A percentile compares a stretch with the other conserved stretches of the same genome.
Conservation (phyloP, 2,797 vertebrate species). For the Diceros bicornis region DNA sequence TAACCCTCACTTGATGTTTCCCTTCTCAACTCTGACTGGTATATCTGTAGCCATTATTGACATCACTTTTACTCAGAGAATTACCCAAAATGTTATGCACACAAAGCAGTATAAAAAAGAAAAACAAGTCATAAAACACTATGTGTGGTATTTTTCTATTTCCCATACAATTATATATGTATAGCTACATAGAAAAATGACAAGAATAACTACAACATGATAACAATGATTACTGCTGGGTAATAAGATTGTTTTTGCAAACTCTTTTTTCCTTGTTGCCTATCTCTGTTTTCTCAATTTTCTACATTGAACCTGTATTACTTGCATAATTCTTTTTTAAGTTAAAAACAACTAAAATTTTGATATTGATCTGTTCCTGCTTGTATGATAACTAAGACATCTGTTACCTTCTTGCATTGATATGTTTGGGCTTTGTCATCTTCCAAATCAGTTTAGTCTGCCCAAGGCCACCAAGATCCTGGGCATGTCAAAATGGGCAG, state of each 20-base stretch:
- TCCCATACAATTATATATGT: background rate
- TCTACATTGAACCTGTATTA: background rate
- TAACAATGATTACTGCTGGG: background rate
- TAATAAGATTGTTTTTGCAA: slow-evolving; percentile 1
- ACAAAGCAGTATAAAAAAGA: background rate
- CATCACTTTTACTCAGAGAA: background rate
- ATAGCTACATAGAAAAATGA: background rate
- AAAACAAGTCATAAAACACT: background rate
- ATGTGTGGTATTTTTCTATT: background rate
- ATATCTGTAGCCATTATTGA: background rate
- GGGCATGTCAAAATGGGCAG: background rate
- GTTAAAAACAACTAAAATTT: slow-evolving; percentile 56
- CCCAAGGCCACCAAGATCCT: background rate
- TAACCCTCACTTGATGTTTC: background rate
- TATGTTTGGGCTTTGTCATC: background rate
- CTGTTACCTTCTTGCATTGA: background rate
- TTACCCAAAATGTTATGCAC: background rate
- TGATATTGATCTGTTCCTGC: background rate
- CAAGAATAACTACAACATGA: background rate
- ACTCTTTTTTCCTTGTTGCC: background rate
- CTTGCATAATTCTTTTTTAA: slow-evolving; percentile 30
- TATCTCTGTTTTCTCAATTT: background rate
- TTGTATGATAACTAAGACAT: slow-evolving; percentile 22
- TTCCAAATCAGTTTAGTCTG: background rate
- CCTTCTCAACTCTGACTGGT: background rate